Evolutionary conservation across 2,797 vertebrate species (phyloP), one percentile per base, ranked within the genome.

Genomic region (Smutsia gigantea): DNA sequence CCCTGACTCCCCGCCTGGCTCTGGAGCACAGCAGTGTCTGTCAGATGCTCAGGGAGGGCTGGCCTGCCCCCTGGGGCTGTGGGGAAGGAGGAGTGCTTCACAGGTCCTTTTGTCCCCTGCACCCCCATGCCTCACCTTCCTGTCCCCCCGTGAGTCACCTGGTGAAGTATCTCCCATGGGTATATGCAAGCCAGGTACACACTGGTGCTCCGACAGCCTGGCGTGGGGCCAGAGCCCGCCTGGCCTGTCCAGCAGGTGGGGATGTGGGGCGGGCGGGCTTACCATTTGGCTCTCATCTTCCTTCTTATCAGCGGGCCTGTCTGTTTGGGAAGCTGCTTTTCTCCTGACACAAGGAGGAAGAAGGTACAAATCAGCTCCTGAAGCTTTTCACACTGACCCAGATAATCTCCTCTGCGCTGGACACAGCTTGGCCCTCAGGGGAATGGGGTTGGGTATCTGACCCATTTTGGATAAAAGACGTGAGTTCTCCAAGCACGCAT

Each of bases 271-370:
- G 19, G 19, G 12, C 2, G 3, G 61, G n/a, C 99, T 99, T 97
- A 99, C 99, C 2, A 99, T 99, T 99, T 99, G 99, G 99, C 99
- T 99, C 97, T 99, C 99, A 84, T 99, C 99, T 71, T 99, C 99
- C 97, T 98, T 99, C 97, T 98, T 99, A 96, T 99, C 99, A 66
- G 98, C 99, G 13, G 99, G 99, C 98, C 99, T 99, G 98, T 99
- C 99, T 95, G 99, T 99, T 89, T 99, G 99, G 13, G 99, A 99
- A 0, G 99, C 99, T 97, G 99, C 99, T 99, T 99, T 99, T 98
- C 99, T 99, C 99, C 99, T 99, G 95, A 93, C 75, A 97, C 81
- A 93, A 69, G 88, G 93, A 96, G 79, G 95, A 0, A 87, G 53
- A 98, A 3, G 96, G 86, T 59, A 94, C 55, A 87, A 12, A 68